Evolutionary conservation across 2,113 vertebrate species (phyloP).

Genomic region (Lophura nycthemera): DNA sequence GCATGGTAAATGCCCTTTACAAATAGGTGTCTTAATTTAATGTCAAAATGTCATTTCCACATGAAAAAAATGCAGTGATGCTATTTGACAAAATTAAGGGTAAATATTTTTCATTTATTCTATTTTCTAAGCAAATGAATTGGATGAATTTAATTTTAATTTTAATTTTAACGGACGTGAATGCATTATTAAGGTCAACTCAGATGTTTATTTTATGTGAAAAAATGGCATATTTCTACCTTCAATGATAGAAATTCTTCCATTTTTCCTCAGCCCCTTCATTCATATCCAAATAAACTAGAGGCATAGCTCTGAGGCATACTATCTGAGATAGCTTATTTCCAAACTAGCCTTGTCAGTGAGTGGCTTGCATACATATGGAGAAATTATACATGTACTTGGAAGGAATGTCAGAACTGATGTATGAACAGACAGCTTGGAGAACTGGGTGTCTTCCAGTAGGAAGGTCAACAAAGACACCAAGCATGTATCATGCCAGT

Average conservation of each 20-base stretch:
- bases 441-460: background rate
- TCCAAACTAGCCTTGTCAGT: background rate
- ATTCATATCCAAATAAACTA: background rate
- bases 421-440: background rate
- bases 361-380: background rate
- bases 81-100: background rate
- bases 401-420: background rate
- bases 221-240: background rate
- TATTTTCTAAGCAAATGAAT: background rate
- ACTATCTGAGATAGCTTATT: background rate
- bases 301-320: background rate
- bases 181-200: background rate
- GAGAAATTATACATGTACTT: background rate
- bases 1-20: background rate
- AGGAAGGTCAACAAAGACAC: background rate
- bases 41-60: background rate
- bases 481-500: background rate
- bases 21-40: background rate
- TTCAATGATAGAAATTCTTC: background rate
- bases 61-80: background rate
- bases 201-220: background rate
- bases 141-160: background rate
- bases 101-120: background rate
- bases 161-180: background rate
- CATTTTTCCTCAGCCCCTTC: background rate